Evolutionary conservation across 1,140 invertebrate species (phyloP).

Genomic region (Aricia agestis): DNA sequence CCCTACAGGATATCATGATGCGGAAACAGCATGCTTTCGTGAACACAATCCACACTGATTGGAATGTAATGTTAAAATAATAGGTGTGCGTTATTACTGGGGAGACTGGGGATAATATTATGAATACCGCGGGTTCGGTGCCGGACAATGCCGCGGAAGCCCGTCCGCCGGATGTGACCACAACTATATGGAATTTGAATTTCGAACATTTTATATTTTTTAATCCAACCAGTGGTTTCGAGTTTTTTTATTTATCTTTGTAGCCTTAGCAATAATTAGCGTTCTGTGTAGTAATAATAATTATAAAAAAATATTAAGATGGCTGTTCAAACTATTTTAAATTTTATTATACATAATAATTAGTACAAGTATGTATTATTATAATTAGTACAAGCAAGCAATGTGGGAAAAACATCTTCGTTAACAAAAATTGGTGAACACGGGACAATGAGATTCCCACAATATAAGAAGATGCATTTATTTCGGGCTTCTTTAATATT

Average conservation of each 20-base stretch:
- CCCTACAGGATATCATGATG: neutral
- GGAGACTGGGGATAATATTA: neutral
- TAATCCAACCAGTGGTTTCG: no score
- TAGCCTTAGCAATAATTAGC: no score
- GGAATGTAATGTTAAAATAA: slow-evolving; percentile 1
- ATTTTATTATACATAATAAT: no score
- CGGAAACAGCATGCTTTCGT: neutral
- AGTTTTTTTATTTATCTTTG: no score
- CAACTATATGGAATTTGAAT: neutral
- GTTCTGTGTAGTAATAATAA: no score
- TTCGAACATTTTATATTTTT: neutral
- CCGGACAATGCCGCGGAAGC: slow-evolving; percentile 1
- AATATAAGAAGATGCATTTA: neutral
- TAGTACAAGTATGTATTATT: neutral
- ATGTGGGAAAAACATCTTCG: neutral
- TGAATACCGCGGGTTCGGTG: neutral
- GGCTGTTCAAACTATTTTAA: no score
- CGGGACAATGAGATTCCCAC: neutral
- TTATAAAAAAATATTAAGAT: no score
- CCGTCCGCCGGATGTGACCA: slow-evolving; percentile 4
- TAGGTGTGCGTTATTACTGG: neutral
- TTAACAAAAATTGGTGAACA: neutral
- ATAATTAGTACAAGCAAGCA: no score
- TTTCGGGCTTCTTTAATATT: neutral
- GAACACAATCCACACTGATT: neutral